phyloP scores from a whole-genome alignment of 2,113 vertebrate genomes.

The Acinonyx jubatus region DNA sequence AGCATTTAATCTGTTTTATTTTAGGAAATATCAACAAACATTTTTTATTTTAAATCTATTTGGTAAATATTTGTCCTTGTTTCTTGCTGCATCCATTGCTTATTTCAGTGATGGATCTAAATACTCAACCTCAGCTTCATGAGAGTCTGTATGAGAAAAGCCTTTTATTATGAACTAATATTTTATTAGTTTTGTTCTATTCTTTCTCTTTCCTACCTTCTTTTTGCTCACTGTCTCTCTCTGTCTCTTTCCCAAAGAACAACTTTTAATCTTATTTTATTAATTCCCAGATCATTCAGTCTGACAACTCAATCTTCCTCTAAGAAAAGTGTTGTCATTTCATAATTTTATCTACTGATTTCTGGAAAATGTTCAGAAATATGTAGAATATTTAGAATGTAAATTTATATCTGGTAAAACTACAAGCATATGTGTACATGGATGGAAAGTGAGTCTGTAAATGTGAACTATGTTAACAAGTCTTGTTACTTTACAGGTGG shows the following conservation, averaged over 20 bases:
- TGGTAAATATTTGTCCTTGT: neutral
- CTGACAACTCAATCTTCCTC: conserved; percentile 54
- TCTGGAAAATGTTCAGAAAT: conserved; percentile 63
- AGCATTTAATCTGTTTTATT: neutral
- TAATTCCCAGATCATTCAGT: conserved; percentile 40
- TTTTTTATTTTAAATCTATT: neutral
- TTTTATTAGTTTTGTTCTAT: neutral
- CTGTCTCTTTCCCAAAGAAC: neutral
- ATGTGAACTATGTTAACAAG: neutral
- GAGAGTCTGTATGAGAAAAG: neutral
- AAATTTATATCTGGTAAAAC: neutral
- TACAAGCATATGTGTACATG: neutral
- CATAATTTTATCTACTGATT: conserved; percentile 50
- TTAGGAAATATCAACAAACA: neutral
- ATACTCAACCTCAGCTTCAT: neutral
- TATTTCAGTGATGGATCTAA: neutral
- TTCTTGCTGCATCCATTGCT: neutral
- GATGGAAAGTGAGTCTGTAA: neutral
- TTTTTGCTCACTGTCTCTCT: neutral
- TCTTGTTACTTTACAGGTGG: neutral
- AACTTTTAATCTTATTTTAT: conserved; percentile 7
- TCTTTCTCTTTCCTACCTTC: neutral
- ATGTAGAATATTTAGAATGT: neutral
- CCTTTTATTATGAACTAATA: neutral
- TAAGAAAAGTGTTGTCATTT: conserved; percentile 52